Base-by-base conservation (phyloP, 2,888 invertebrate species). In the Cataglyphis cursor region DNA sequence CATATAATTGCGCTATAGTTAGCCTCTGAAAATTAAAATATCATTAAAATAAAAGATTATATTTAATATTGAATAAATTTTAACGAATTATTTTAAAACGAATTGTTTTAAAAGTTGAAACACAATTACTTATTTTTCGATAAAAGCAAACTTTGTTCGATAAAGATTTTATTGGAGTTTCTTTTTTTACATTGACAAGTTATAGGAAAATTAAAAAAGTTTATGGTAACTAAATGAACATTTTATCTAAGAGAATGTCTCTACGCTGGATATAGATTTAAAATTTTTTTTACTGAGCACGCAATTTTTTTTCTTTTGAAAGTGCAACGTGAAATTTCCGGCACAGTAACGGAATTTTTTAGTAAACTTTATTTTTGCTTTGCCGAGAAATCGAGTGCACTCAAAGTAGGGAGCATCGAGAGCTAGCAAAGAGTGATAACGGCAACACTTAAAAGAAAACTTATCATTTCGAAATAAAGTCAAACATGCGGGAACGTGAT, bases 381-480 rank as follows among this genome's bases (percentile, higher is more conserved):
- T 31, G 35, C 44, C 12, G 51, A 59, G 35, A 59, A 72, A 80
- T 78, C 57, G n/a, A 78, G 57, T 41, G 41, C 57, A 35, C 28
- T 78, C 24, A 9, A 12, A 28, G 44, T 24, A 59, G 12, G 9
- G 54, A 65, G 51, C 10, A 76, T 75, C 12, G 51, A 76, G 62
- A 28, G 28, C 38, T 48, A 68, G 28, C 24, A 59, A 5, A 59
- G 21, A 59, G 24, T n/a, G n/a, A 9, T 66, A 18, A 59, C 21
- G 31, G 18, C 31, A 80, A 72, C 59, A n/a, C 24, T 70, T 70
- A 59, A 59, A n/a, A n/a, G n/a, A 72, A 54, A 70, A 48, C 78
- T 38, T 80, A 18, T 59, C 21, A 68, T 68, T 35, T 66, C 54
- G 65, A 28, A 28, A 66, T 57, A 28, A 66, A 57, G 15, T 76